Evolutionary conservation across 2,113 vertebrate genomes (phyloP).

Genomic region (Micronycteris hirsuta): DNA sequence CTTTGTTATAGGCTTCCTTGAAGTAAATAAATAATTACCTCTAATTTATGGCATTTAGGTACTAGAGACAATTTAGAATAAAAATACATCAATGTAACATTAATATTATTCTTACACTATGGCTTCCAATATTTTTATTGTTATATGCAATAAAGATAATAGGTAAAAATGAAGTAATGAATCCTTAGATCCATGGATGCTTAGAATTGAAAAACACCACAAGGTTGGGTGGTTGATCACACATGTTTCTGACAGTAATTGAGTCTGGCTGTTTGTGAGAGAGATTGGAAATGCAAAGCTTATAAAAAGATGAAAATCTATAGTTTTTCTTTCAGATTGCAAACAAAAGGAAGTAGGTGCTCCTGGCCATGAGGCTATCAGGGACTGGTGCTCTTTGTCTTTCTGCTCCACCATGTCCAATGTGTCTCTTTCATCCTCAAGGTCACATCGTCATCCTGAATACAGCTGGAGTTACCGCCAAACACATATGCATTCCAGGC

Average conservation of each 20-base stretch:
- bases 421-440: neutral
- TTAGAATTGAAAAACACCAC: neutral
- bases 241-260: neutral
- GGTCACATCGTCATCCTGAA: neutral
- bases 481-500: neutral
- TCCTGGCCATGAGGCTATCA: neutral
- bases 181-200: neutral
- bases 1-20: neutral
- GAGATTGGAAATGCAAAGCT: neutral
- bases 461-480: neutral
- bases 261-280: neutral
- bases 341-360: neutral
- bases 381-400: neutral
- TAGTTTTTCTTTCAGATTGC: neutral
- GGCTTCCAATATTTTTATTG: neutral
- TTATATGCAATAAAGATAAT: neutral
- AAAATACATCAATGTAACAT: neutral
- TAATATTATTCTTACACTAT: neutral
- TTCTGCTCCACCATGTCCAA: neutral
- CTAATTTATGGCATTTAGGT: neutral
- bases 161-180: neutral
- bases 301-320: neutral
- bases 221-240: neutral
- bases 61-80: neutral
- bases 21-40: neutral